Base-by-base conservation (phyloP, 2,797 vertebrate species). In the Apodemus agrarius region DNA sequence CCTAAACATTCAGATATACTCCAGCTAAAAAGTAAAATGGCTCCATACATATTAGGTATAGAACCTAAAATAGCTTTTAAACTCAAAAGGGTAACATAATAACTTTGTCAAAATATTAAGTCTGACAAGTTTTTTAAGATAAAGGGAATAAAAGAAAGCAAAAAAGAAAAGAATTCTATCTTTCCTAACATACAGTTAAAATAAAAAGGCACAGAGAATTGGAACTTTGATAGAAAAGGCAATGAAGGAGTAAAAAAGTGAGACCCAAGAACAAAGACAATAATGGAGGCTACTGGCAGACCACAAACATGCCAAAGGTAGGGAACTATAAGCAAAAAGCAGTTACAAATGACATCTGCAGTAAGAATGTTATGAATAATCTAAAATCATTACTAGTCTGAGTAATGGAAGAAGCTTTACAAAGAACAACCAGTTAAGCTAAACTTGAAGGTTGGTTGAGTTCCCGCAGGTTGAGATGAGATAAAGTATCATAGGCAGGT, bases 1-100 rank as follows among this genome's bases (percentile, higher is more conserved):
- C 43, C 14, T 81, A 93, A 95, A 93, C 37, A 97, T 43, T 81
- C 89, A 86, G 43, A 96, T 54, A 26, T 90, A 86, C 6, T 54
- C 34, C 14, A 92, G 12, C 34, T 89, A 93, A 97, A 89, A 5
- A 84, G 2, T 75, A 67, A 93, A 86, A 67, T 40, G 87, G 13
- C 22, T 92, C 37, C 31, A 93, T 6, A 61, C 65, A 82, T 65
- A 90, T 89, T 87, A 95, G 43, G 16, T 90, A 65, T 40, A 88
- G 72, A 49, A 79, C 13, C 3, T 21, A 92, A 74, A 17, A 21
- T 95, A 69, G 14, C 46, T 89, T 90, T 89, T 90, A 34, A 89
- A 90, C 59, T 89, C 82, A 89, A 83, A 90, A 80, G 6, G 89
- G 61, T 57, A 91, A 74, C 49, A 49, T 80, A 21, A 17, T 34